Percentiles rank a stretch among this genome's conserved stretches.
phyloP scores from a whole-genome alignment of 2,888 invertebrate genomes.

The Meiosimyza decipiens region DNA sequence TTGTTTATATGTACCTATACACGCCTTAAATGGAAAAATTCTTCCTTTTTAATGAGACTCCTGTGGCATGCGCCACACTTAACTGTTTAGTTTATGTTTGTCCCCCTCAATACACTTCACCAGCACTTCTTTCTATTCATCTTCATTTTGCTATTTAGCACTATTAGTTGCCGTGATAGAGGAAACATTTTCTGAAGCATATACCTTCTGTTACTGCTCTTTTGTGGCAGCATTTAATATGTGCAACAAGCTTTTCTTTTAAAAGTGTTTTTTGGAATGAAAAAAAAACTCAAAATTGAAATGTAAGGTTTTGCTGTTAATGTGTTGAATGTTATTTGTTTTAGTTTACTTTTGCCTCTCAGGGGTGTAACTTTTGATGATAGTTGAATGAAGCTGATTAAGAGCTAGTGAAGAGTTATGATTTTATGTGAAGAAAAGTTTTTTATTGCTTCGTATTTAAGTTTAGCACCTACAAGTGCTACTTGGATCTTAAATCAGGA shows the following conservation, averaged over 20 bases:
- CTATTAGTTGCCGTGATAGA: not conserved
- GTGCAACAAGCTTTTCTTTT: conserved; percentile 11
- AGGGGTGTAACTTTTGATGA: not conserved
- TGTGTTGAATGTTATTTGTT: not conserved
- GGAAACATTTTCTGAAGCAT: not conserved
- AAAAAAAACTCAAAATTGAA: not conserved
- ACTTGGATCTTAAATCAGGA: too few species aligned
- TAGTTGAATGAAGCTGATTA: not conserved
- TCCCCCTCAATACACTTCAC: not conserved
- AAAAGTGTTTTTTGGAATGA: not conserved
- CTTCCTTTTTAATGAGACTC: conserved; percentile 24
- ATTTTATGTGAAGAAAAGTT: not conserved
- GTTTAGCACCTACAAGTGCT: too few species aligned
- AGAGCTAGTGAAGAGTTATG: not conserved
- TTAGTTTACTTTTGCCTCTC: not conserved
- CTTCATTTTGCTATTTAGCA: not conserved
- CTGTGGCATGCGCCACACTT: conserved; percentile 13
- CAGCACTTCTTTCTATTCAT: not conserved
- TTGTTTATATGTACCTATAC: not conserved
- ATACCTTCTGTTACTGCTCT: not conserved
- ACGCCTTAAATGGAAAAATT: conserved; percentile 2
- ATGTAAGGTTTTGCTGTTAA: not conserved
- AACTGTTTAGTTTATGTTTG: conserved; percentile 9
- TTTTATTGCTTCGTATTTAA: too few species aligned
- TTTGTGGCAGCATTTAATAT: not conserved